Evolutionary conservation across 53 echinoderm and acorn worm genomes (phyloP).

Genomic region (Holothuria scabra): DNA sequence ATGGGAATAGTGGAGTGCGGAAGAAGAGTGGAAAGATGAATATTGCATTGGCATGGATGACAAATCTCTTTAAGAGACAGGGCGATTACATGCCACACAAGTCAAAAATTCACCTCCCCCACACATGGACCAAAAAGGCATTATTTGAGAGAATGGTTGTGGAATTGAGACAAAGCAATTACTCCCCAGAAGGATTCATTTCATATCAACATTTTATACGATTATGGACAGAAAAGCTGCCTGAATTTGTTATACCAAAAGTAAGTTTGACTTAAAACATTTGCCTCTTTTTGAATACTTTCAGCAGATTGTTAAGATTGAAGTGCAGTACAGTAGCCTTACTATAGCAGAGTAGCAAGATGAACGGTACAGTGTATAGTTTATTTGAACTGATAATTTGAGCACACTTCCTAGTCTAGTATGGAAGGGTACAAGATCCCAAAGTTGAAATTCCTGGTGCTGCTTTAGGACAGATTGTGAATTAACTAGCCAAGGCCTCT

Average conservation of each 20-base stretch:
- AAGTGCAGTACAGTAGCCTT: too few species aligned
- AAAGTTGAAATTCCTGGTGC: too few species aligned
- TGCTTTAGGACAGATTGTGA: too few species aligned
- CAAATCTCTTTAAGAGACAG: conserved; percentile 3
- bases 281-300: too few species aligned
- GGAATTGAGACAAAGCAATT: background rate
- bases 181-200: background rate
- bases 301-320: too few species aligned
- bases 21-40: background rate
- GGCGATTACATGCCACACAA: conserved; percentile 33
- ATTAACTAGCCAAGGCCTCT: too few species aligned
- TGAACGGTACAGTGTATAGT: too few species aligned
- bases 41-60: conserved; percentile 15
- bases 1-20: background rate
- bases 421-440: too few species aligned
- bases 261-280: background rate
- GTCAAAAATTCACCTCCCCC: background rate
- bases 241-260: background rate
- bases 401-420: too few species aligned
- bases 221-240: background rate
- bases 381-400: too few species aligned
- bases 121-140: conserved; percentile 1
- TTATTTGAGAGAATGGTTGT: background rate
- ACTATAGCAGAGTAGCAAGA: too few species aligned
- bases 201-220: conserved; percentile 12